Evolutionary conservation across 1,140 invertebrate genomes (phyloP).

Genomic region (Heliconius hermathena): DNA sequence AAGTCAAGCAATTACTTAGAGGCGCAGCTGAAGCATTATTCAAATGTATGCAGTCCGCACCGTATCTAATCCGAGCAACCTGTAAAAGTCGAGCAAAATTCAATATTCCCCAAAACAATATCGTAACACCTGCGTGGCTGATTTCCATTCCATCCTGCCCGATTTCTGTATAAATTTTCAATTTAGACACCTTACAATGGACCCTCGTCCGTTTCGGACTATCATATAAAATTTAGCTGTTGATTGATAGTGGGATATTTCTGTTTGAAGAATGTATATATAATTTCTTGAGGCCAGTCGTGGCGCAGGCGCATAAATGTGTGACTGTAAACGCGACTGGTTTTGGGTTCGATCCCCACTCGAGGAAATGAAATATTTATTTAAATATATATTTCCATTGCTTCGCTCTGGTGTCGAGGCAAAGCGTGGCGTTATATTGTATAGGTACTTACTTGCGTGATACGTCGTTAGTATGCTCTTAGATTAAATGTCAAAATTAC

Average conservation of each 20-base stretch:
- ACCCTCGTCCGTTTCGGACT: constrained; percentile 35
- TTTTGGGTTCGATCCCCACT: too few species aligned
- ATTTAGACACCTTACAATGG: constrained; percentile 51
- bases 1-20: constrained; percentile 29
- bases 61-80: constrained; percentile 54
- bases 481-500: too few species aligned
- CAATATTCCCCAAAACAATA: constrained; percentile 62
- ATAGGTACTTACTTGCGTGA: too few species aligned
- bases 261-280: not conserved
- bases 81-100: constrained; percentile 59
- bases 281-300: too few species aligned
- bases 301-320: too few species aligned
- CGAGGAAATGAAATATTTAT: too few species aligned
- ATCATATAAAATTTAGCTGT: constrained; percentile 33
- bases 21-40: constrained; percentile 38
- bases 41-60: constrained; percentile 46
- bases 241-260: constrained; percentile 18
- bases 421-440: too few species aligned
- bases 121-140: constrained; percentile 53
- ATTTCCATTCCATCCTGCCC: constrained; percentile 52
- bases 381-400: too few species aligned
- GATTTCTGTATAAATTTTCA: constrained; percentile 56
- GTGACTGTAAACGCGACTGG: too few species aligned
- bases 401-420: too few species aligned
- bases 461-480: too few species aligned